phyloP scores from a whole-genome alignment of 2,888 invertebrate species.

The Pardosa pseudoannulata region DNA sequence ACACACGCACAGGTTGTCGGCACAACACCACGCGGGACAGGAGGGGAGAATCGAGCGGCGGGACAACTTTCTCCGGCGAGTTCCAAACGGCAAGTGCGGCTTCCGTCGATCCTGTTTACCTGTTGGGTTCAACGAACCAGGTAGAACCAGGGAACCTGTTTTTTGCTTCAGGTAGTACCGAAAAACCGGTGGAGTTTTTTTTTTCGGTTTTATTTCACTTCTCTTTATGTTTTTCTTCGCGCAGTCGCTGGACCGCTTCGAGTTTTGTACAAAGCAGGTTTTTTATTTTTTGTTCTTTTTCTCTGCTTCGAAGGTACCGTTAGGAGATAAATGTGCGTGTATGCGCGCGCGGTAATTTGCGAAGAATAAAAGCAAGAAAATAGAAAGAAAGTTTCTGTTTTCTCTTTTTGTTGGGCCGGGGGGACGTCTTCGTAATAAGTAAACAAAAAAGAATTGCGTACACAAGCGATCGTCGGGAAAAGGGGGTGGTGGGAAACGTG shows the following conservation, averaged over 20 bases:
- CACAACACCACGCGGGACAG: no score
- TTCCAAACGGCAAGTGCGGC: conserved; percentile 60
- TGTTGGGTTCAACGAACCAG: conserved; percentile 70
- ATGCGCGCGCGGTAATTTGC: not conserved
- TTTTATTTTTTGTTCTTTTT: not conserved
- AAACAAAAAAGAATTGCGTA: no score
- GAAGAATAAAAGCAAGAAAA: no score
- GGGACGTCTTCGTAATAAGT: no score
- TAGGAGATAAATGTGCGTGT: not conserved
- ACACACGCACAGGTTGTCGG: no score
- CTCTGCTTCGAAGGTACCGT: not conserved
- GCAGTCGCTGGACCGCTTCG: conserved; percentile 61
- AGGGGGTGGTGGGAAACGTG: not conserved
- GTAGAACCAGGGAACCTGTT: conserved; percentile 70
- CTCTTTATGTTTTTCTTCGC: no score
- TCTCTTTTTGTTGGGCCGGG: not conserved
- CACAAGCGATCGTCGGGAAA: not conserved
- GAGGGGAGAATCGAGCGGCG: not conserved
- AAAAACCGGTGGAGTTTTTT: conserved; percentile 63
- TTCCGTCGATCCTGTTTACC: conserved; percentile 67
- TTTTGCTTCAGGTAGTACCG: conserved; percentile 50
- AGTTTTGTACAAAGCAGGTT: conserved; percentile 12
- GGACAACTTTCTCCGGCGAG: conserved; percentile 65
- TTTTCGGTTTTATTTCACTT: not conserved
- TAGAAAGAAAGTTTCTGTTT: not conserved